These are phyloP conservation scores for Aplidium turbinatum DNA, from an alignment of 23 tunicate genomes.

Conservation along the genomic window DNA sequence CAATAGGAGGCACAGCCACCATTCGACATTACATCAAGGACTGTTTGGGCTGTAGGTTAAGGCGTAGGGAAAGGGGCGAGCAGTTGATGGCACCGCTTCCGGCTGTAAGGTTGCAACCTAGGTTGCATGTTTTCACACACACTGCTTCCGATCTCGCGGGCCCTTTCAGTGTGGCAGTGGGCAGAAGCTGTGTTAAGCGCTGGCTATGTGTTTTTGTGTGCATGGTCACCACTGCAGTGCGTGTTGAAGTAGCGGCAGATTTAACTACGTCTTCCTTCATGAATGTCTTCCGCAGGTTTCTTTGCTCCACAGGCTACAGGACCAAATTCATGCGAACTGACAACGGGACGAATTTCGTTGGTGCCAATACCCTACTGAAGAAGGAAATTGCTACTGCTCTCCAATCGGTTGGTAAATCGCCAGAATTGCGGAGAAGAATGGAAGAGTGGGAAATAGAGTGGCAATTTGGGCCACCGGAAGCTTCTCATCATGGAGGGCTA, in stretches of 20 bases:
- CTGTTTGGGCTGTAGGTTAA: conserved; percentile 14
- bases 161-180: not conserved
- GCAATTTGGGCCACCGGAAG: conserved; percentile 14
- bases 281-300: conserved; percentile 1
- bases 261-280: conserved; percentile 8
- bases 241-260: conserved; percentile 1
- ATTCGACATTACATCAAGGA: conserved; percentile 8
- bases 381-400: conserved; percentile 1
- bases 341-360: conserved; percentile 12
- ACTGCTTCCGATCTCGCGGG: conserved; percentile 5
- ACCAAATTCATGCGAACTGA: not conserved
- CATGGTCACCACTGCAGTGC: conserved; percentile 11
- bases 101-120: not conserved
- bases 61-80: conserved; percentile 16
- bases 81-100: conserved; percentile 18
- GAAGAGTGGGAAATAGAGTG: not conserved
- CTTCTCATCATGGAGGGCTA: conserved; percentile 1
- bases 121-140: not conserved
- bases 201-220: conserved; percentile 8
- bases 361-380: not conserved
- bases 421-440: not conserved
- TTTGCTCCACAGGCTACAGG: conserved; percentile 13
- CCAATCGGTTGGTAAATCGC: not conserved
- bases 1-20: conserved; percentile 10
- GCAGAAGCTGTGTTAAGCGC: conserved; percentile 14